These are phyloP conservation scores for Sceloporus undulatus DNA, from an alignment of 2,113 vertebrate genomes.

Conservation along the genomic window DNA sequence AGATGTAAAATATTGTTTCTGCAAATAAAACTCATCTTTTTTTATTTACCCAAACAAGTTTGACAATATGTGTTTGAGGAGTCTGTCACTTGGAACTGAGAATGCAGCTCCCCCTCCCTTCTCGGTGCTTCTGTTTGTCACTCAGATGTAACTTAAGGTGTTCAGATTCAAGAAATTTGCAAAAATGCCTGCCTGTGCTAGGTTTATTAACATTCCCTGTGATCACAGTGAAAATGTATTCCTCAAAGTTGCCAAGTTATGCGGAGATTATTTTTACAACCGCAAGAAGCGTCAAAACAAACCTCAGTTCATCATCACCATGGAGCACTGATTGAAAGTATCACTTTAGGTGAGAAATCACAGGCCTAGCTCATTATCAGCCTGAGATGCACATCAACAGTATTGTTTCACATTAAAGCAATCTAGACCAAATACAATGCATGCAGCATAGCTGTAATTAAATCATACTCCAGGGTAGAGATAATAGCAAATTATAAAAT, in stretches of 20 bases:
- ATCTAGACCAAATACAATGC: slow-evolving; percentile 63
- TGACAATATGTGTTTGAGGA: slow-evolving; percentile 29
- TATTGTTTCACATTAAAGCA: slow-evolving; percentile 42
- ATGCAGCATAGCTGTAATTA: slow-evolving; percentile 66
- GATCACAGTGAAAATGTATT: slow-evolving; percentile 46
- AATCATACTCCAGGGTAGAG: slow-evolving; percentile 64
- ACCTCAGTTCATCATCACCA: slow-evolving; percentile 58
- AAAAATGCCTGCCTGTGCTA: slow-evolving; percentile 41
- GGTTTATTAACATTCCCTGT: slow-evolving; percentile 37
- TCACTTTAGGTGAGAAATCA: slow-evolving; percentile 58
- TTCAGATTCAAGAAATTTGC: slow-evolving; percentile 37
- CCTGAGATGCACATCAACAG: slow-evolving; percentile 59
- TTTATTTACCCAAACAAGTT: not conserved
- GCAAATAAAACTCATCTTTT: slow-evolving; percentile 46
- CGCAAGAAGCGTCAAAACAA: slow-evolving; percentile 49
- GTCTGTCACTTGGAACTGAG: slow-evolving; percentile 12
- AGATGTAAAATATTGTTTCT: slow-evolving; percentile 44
- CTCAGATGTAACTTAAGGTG: not conserved
- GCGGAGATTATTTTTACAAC: slow-evolving; percentile 46
- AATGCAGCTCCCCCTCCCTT: slow-evolving; percentile 16
- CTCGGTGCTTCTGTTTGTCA: slow-evolving; percentile 34
- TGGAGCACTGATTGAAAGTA: slow-evolving; percentile 51
- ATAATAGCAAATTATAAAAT: slow-evolving; percentile 66
- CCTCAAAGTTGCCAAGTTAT: slow-evolving; percentile 46
- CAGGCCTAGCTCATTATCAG: slow-evolving; percentile 63